Evolutionary conservation across 1,140 invertebrate genomes (phyloP), one percentile per base, ranked within the genome.

Genomic region (Papilio polytes): DNA sequence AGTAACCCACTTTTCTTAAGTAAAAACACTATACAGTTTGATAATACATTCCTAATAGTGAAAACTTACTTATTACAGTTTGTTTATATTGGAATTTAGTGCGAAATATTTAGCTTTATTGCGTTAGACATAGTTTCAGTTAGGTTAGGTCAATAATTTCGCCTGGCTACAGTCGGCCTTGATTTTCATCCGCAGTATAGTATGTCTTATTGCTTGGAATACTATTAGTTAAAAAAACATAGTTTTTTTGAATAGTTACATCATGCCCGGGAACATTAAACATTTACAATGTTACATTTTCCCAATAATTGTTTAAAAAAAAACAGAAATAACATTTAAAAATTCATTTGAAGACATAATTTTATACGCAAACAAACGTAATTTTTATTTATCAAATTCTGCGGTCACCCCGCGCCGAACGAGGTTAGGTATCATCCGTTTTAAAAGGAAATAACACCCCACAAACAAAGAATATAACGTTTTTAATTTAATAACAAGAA

Each of bases 81-180:
- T 4, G n/a, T 56, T 56, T 56, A 56, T 8, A 63, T 26, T 63
- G 53, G 13, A 26, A 56, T 56, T 26, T 63, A 12, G 9, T 22
- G 63, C 22, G 22, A 66, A 66, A 31, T 66, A 31, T 66, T 66
- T 66, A 18, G 10, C 8, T 74, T 48, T 51, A 74, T 74, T 74
- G 46, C 46, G 73, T 74, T 74, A 74, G 44, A 12, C 74, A 53
- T 26, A 22, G 74, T 76, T 70, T 70, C 72, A 46, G 72, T 76
- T 51, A 53, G 74, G 74, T 51, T 76, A 76, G 41, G 74, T 76
- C 74, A 76, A 76, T 76, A 76, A 76, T 76, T 76, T 76, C 74
- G 46, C 74, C 44, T n/a, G 44, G 74, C 74, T 48, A 76, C 74
- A 76, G 20, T 13, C 46, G 74, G 1, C 74, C 74, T 76, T 76